Base-by-base conservation (phyloP, 1,140 invertebrate genomes). In the Lepidostoma basale region DNA sequence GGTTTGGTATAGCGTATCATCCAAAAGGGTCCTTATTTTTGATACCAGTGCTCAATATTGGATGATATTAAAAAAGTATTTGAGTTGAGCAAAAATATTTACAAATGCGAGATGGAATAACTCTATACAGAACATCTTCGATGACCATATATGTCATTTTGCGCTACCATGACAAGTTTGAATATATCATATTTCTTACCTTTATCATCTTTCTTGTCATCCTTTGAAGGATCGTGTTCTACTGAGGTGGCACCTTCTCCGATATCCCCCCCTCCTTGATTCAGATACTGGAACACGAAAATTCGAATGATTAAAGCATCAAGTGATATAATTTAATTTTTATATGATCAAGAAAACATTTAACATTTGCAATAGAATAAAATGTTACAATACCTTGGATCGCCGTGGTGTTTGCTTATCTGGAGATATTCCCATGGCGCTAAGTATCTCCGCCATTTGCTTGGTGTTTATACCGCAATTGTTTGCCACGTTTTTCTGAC, bases 401-500 rank as follows among this genome's bases (percentile, higher is more conserved):
- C 88, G 84, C 58, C 88, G 80, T 28, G 88, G 85, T 9, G 86
- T 87, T 77, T 91, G 89, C 80, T 92, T 96, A 79, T 97, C 94
- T 3, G 95, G 92, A 23, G 93, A 92, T 73, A 99, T 94, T 69
- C 97, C 97, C 81, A 99, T 91, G 73, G 89, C 88, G 73, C 88
- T 90, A 28, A 99, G 86, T 67, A 98, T 92, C 77, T 95, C 90
- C 0, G 95, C 96, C 92, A 99, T 92, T 78, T 94, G 88, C 79
- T 98, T 97, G 25, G 95, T 95, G 84, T 99, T 95, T 76, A 98
- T 97, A 73, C 98, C 97, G 83, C 98, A 99, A 82, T 98, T 99
- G 82, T 99, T 99, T 33, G 98, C 96, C 36, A 99, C 97, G 85
- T 99, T 99, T 83, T 96, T 97, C 81, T 98, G 92, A 80, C 98